These are phyloP conservation scores for Papilio protenor DNA, from an alignment of 2,888 invertebrate species.

Conservation along the genomic window DNA sequence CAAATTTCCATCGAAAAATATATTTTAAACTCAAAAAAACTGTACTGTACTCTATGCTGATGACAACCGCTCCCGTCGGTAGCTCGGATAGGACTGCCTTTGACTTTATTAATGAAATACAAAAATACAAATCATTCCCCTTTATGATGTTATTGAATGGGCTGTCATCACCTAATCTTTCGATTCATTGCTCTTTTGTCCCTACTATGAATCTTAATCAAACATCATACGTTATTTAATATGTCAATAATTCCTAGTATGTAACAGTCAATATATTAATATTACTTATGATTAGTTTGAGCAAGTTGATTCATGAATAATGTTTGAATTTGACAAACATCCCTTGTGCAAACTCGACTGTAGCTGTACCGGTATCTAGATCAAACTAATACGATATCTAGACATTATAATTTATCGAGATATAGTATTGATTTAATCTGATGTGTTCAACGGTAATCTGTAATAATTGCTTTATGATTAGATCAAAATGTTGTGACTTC, in stretches of 20 bases:
- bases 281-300: constrained; percentile 18
- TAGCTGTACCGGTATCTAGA: background rate
- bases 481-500: too few relatives aligned
- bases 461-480: background rate
- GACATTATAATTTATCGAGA: background rate
- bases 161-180: background rate
- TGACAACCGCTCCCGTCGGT: too few relatives aligned
- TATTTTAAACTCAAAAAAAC: background rate
- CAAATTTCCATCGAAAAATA: background rate
- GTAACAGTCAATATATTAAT: constrained; percentile 14
- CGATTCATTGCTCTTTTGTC: background rate
- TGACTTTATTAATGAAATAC: too few relatives aligned
- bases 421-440: constrained; percentile 5
- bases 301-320: constrained; percentile 31
- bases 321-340: constrained; percentile 37
- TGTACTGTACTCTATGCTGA: too few relatives aligned
- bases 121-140: too few relatives aligned
- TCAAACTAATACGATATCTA: constrained; percentile 20
- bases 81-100: too few relatives aligned
- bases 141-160: too few relatives aligned
- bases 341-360: constrained; percentile 18
- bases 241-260: constrained; percentile 2
- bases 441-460: background rate
- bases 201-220: background rate
- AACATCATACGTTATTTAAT: background rate